Conservation (phyloP, 2,797 vertebrate genomes). For the Babyrousa celebensis region DNA sequence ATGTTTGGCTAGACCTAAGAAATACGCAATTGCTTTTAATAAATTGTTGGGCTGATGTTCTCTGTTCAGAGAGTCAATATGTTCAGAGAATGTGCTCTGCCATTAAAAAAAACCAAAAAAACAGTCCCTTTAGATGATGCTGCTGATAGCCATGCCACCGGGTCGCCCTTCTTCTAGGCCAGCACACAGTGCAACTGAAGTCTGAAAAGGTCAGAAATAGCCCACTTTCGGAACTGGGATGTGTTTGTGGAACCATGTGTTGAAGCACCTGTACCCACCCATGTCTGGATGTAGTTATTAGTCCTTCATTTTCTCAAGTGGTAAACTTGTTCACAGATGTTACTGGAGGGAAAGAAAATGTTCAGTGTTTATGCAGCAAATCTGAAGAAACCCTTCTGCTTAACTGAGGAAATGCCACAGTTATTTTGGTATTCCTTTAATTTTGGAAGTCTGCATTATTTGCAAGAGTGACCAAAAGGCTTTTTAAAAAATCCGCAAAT, state of each 20-base stretch:
- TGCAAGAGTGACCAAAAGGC: constrained; percentile 80
- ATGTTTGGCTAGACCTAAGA: constrained; percentile 83
- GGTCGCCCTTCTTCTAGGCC: constrained; percentile 49
- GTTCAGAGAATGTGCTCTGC: constrained; percentile 63
- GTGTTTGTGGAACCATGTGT: constrained; percentile 68
- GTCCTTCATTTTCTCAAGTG: constrained; percentile 65
- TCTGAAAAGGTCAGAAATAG: constrained; percentile 71
- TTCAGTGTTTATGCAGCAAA: constrained; percentile 73
- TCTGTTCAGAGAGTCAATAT: constrained; percentile 80
- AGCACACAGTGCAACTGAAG: constrained; percentile 54
- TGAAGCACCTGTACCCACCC: constrained; percentile 81
- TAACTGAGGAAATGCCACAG: constrained; percentile 84
- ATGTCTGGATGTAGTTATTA: constrained; percentile 68
- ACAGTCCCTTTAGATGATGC: neutral
- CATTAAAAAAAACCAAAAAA: constrained; percentile 30
- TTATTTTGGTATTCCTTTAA: constrained; percentile 87
- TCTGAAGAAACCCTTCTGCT: constrained; percentile 84
- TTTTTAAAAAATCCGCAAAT: constrained; percentile 78
- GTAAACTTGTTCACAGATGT: constrained; percentile 83
- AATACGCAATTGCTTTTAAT: constrained; percentile 87
- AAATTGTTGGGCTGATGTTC: constrained; percentile 76
- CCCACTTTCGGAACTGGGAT: neutral
- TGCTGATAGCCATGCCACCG: neutral
- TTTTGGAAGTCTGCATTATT: constrained; percentile 85
- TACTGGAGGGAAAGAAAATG: constrained; percentile 74